These are phyloP conservation scores for Pipistrellus kuhlii DNA, from an alignment of 2,797 vertebrate genomes.

Conservation along the genomic window DNA sequence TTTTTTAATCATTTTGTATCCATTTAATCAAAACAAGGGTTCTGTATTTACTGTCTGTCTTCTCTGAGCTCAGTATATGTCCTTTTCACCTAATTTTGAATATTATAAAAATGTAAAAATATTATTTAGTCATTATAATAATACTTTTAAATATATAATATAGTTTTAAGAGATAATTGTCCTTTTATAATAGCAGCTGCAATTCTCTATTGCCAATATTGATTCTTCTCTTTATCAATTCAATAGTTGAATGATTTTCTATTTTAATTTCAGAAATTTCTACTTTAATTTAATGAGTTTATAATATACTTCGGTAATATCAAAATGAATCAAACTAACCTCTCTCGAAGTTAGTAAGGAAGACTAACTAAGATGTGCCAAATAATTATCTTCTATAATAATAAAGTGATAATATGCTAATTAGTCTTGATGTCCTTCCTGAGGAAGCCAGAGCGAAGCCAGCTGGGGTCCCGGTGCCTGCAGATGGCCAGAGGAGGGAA, in stretches of 20 bases:
- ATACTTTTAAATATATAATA: neutral
- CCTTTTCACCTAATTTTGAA: neutral
- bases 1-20: neutral
- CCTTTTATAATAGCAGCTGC: neutral
- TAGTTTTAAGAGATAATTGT: neutral
- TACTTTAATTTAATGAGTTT: constrained; percentile 46
- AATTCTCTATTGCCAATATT: neutral
- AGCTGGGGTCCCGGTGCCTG: too few species aligned
- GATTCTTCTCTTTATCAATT: constrained; percentile 31
- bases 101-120: constrained; percentile 11
- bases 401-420: too few species aligned
- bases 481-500: too few species aligned
- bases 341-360: neutral
- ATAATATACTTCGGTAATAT: neutral
- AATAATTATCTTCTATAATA: neutral
- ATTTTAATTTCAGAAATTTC: constrained; percentile 43
- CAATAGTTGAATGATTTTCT: neutral
- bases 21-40: neutral
- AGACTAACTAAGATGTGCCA: neutral
- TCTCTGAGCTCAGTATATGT: neutral
- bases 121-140: neutral
- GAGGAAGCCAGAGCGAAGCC: too few species aligned
- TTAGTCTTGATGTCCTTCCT: too few species aligned
- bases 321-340: neutral
- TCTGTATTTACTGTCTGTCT: neutral